A percentile compares a stretch with the other conserved stretches of the same genome.
These are phyloP conservation scores for Lophius piscatorius DNA, from an alignment of 2,113 vertebrate species.

Conservation along the genomic window DNA sequence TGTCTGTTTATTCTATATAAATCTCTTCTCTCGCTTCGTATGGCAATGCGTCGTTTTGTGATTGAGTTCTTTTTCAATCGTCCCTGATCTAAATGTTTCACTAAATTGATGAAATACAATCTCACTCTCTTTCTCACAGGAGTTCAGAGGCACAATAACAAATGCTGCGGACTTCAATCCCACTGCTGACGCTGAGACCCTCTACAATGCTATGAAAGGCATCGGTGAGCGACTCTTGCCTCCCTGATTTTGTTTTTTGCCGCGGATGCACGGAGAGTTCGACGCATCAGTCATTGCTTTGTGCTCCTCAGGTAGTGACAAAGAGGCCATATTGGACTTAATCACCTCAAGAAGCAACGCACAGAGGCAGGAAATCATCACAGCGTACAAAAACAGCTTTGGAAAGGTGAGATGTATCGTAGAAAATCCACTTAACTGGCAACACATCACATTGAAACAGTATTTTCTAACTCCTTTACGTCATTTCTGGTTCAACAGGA, in stretches of 20 bases:
- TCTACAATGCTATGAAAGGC: conserved; percentile 97
- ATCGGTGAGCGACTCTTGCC: conserved; percentile 82
- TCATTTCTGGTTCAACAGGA: conserved; percentile 78
- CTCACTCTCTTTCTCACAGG: conserved; percentile 67
- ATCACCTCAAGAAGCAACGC: conserved; percentile 90
- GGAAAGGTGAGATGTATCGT: conserved; percentile 90
- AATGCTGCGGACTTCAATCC: conserved; percentile 86
- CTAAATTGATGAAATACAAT: not conserved
- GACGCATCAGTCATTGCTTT: not conserved
- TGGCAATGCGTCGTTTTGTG: too few species aligned
- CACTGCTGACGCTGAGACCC: conserved; percentile 85
- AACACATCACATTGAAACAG: too few species aligned
- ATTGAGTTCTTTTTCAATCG: too few species aligned
- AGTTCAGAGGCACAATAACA: conserved; percentile 89
- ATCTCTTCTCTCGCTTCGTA: too few species aligned
- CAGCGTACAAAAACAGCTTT: conserved; percentile 90
- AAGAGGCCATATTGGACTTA: conserved; percentile 93
- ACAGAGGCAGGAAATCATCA: conserved; percentile 88
- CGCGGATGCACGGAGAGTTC: not conserved
- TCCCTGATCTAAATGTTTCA: too few species aligned
- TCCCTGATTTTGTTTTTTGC: not conserved
- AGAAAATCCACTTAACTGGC: too few species aligned
- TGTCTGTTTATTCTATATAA: too few species aligned
- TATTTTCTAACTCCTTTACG: not conserved
- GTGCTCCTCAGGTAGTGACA: conserved; percentile 89